These are phyloP conservation scores for Cyclargus thomasi DNA, from an alignment of 1,140 invertebrate genomes.

Conservation along the genomic window DNA sequence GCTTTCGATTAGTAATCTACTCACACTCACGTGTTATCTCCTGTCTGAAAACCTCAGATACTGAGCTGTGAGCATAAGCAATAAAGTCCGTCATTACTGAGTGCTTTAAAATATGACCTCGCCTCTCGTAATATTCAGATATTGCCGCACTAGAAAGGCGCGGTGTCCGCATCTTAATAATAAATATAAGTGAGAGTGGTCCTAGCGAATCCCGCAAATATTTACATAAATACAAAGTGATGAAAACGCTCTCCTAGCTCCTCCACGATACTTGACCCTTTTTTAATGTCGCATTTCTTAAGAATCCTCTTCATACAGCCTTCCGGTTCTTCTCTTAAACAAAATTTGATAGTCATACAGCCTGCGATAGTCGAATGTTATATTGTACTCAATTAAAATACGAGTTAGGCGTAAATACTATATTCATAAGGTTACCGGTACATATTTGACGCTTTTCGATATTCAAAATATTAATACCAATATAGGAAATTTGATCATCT, in stretches of 20 bases:
- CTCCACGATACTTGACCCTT: not conserved
- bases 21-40: too few species aligned
- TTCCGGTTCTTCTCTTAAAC: not conserved
- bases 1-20: too few species aligned
- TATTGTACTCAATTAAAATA: too few species aligned
- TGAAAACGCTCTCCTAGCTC: not conserved
- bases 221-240: slow-evolving; percentile 4
- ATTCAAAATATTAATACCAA: too few species aligned
- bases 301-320: not conserved
- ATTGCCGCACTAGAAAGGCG: not conserved
- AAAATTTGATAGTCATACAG: not conserved
- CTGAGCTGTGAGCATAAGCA: too few species aligned
- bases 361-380: too few species aligned
- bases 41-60: too few species aligned
- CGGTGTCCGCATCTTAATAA: slow-evolving; percentile 5
- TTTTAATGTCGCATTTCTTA: slow-evolving; percentile 1
- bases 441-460: too few species aligned
- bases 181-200: not conserved
- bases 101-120: not conserved
- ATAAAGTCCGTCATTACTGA: not conserved
- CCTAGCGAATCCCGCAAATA: not conserved
- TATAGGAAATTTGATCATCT: too few species aligned
- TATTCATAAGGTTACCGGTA: too few species aligned
- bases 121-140: slow-evolving; percentile 3
- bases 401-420: too few species aligned